Conservation (phyloP, 1,140 invertebrate genomes). For the Megathymus violae region DNA sequence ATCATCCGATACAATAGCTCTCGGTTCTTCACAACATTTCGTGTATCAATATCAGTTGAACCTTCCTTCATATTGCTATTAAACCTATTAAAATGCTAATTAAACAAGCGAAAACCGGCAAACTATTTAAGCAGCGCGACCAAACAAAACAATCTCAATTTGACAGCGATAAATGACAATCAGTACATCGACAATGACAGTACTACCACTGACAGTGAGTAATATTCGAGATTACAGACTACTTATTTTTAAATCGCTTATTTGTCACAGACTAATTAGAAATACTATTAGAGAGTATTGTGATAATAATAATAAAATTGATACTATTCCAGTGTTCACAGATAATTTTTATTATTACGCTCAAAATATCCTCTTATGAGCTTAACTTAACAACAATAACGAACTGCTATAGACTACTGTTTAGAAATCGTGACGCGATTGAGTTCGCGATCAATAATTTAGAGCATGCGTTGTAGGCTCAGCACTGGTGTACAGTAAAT, state of each 20-base stretch:
- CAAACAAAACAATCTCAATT: slow-evolving; percentile 1
- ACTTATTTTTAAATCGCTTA: neutral
- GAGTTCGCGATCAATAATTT: slow-evolving; percentile 3
- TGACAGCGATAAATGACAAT: too few species aligned
- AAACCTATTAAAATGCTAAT: slow-evolving; percentile 19
- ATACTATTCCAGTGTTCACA: too few species aligned
- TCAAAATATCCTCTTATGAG: too few species aligned
- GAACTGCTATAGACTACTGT: too few species aligned
- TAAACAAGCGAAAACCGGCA: slow-evolving; percentile 40
- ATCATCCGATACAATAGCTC: slow-evolving; percentile 94
- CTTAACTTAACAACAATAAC: too few species aligned
- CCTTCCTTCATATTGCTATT: slow-evolving; percentile 82
- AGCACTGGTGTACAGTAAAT: too few species aligned
- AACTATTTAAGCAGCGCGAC: slow-evolving; percentile 10
- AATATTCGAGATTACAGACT: neutral
- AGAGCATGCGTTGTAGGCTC: slow-evolving; percentile 9
- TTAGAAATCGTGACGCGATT: too few species aligned
- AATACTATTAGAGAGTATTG: too few species aligned
- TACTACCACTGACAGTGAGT: slow-evolving; percentile 2
- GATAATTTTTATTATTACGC: too few species aligned
- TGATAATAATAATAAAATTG: too few species aligned
- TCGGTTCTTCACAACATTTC: slow-evolving; percentile 91
- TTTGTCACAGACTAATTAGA: neutral
- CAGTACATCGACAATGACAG: too few species aligned
- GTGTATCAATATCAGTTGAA: slow-evolving; percentile 87